Percentiles rank a stretch among this genome's conserved stretches.
phyloP scores from a whole-genome alignment of 2,888 invertebrate species.

The Noctua fimbriata region DNA sequence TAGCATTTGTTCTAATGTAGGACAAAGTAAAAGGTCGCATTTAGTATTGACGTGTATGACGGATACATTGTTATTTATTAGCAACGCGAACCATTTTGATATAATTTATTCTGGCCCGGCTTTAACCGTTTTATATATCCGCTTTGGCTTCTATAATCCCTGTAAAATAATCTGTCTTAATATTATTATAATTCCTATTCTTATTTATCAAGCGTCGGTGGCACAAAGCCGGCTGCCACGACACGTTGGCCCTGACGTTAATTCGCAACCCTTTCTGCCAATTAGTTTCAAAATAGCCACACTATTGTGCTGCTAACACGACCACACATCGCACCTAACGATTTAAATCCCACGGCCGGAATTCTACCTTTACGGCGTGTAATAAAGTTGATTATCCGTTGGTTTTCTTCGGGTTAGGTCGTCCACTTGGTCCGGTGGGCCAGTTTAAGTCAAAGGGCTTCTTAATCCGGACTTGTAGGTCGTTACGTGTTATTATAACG shows the following conservation, averaged over 20 bases:
- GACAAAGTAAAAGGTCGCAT: slow-evolving; percentile 64
- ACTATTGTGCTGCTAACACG: slow-evolving; percentile 87
- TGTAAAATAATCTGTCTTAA: slow-evolving; percentile 58
- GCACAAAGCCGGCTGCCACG: slow-evolving; percentile 83
- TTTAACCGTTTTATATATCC: slow-evolving; percentile 19
- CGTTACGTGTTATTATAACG: slow-evolving; percentile 91
- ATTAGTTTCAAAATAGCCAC: slow-evolving; percentile 90
- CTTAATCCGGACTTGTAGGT: slow-evolving; percentile 91
- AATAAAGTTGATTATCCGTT: slow-evolving; percentile 70
- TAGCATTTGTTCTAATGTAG: slow-evolving; percentile 67
- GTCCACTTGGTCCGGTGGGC: slow-evolving; percentile 82
- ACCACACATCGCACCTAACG: slow-evolving; percentile 85
- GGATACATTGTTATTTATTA: slow-evolving; percentile 59
- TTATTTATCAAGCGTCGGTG: slow-evolving; percentile 78
- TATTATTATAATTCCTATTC: slow-evolving; percentile 74
- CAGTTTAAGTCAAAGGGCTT: slow-evolving; percentile 90
- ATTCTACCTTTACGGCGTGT: slow-evolving; percentile 67
- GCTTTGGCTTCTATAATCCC: slow-evolving; percentile 46
- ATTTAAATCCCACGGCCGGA: slow-evolving; percentile 64
- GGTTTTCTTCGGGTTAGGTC: slow-evolving; percentile 69
- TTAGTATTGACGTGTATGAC: slow-evolving; percentile 60
- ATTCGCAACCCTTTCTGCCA: slow-evolving; percentile 91
- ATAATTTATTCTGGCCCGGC: slow-evolving; percentile 34
- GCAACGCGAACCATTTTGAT: slow-evolving; percentile 36
- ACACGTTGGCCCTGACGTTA: slow-evolving; percentile 87